Evolutionary conservation across 2,888 invertebrate species (phyloP).

Genomic region (Xylocampa areola): DNA sequence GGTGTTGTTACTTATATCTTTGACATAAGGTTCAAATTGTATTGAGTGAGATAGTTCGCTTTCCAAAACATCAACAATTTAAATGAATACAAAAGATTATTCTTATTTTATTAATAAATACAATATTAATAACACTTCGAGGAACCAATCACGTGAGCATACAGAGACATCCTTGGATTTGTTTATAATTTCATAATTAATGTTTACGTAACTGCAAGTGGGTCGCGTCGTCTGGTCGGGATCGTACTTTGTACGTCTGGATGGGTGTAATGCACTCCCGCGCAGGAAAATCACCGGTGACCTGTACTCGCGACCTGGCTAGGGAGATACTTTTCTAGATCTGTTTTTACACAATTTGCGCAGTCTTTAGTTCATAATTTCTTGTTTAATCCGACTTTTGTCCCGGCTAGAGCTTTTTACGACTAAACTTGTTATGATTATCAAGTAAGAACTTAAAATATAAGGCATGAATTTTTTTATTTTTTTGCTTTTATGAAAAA

Average conservation of each 20-base stretch:
- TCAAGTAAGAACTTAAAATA: no score
- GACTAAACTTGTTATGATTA: no score
- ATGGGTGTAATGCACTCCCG: constrained; percentile 61
- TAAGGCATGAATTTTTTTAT: no score
- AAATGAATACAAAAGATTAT: constrained; percentile 1
- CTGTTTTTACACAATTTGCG: not conserved
- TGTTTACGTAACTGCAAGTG: constrained; percentile 62
- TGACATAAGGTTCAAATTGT: no score
- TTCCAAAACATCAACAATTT: not conserved
- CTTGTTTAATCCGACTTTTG: no score
- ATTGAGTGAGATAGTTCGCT: no score
- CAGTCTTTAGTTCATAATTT: no score
- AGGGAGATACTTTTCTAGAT: constrained; percentile 18
- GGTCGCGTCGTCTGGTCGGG: constrained; percentile 78
- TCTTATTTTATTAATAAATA: not conserved
- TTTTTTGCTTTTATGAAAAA: no score
- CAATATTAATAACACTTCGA: constrained; percentile 6
- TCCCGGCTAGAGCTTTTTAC: no score
- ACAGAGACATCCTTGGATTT: constrained; percentile 41
- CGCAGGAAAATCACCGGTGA: constrained; percentile 62
- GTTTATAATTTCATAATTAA: constrained; percentile 39
- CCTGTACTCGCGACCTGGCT: constrained; percentile 23
- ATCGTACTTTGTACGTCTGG: constrained; percentile 80
- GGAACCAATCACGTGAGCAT: constrained; percentile 9
- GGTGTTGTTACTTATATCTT: no score